A percentile compares a stretch with the other conserved stretches of the same genome.
phyloP scores from a whole-genome alignment of 2,113 vertebrate species.

The Canis aureus region DNA sequence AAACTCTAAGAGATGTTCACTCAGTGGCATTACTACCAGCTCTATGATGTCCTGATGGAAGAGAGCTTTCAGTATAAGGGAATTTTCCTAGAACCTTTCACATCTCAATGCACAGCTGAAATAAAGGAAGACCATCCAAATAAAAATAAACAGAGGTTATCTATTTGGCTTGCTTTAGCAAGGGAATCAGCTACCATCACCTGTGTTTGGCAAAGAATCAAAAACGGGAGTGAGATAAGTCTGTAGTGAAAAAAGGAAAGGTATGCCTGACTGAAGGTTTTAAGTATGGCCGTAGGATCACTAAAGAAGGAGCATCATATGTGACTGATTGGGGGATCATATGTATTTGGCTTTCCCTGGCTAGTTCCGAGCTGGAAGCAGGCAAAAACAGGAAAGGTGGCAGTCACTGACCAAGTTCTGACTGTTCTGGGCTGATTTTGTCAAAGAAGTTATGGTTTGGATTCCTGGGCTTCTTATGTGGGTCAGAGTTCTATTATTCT shows the following conservation, averaged over 20 bases:
- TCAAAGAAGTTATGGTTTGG: neutral
- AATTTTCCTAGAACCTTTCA: neutral
- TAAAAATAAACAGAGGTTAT: neutral
- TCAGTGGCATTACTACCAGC: neutral
- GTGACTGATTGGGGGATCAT: neutral
- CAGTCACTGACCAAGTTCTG: neutral
- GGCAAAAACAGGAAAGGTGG: neutral
- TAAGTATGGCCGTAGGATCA: neutral
- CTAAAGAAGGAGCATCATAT: neutral
- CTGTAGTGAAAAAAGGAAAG: neutral
- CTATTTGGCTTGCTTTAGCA: neutral
- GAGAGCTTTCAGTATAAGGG: neutral
- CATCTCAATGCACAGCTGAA: neutral
- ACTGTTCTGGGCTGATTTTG: neutral
- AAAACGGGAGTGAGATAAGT: neutral
- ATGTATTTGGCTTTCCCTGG: neutral
- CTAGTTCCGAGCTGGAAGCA: neutral
- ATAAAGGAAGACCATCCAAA: neutral
- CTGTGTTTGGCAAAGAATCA: neutral
- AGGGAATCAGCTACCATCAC: neutral
- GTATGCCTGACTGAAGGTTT: neutral
- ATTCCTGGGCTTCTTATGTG: neutral
- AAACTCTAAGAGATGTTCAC: neutral
- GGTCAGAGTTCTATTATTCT: neutral
- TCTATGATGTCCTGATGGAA: neutral